Percentiles rank a stretch among this genome's conserved stretches.
Evolutionary conservation across 2,797 vertebrate species (phyloP).

Genomic region (Taenioides sp.): DNA sequence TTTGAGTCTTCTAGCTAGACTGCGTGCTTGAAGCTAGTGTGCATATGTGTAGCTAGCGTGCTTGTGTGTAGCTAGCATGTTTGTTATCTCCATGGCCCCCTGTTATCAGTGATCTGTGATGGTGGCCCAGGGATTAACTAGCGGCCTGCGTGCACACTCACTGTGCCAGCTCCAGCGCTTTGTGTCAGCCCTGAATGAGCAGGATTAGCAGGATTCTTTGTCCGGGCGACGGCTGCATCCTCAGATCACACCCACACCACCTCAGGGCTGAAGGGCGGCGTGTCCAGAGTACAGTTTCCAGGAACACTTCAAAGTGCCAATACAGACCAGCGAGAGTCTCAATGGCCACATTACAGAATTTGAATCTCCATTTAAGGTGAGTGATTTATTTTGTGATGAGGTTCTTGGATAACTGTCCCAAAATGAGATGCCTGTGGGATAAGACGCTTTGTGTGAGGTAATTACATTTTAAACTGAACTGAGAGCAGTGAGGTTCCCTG

Average conservation of each 20-base stretch:
- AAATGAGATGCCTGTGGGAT: background rate
- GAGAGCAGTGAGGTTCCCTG: background rate
- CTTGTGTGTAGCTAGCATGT: slow-evolving; percentile 13
- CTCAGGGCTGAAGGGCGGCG: background rate
- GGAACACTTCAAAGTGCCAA: background rate
- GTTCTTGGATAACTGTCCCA: background rate
- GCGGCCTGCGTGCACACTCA: background rate
- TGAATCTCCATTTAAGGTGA: background rate
- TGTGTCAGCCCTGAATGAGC: slow-evolving; percentile 41
- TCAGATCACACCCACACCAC: background rate
- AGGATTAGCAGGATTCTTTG: slow-evolving; percentile 36
- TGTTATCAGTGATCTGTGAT: slow-evolving; percentile 45
- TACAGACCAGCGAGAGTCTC: background rate
- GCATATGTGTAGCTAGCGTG: slow-evolving; percentile 23
- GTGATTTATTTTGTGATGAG: background rate
- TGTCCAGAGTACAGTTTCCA: background rate
- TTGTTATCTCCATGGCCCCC: slow-evolving; percentile 18
- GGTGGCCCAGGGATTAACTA: background rate
- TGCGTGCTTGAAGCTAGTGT: slow-evolving; percentile 26
- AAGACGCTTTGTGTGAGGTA: background rate
- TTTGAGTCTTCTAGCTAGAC: slow-evolving; percentile 47
- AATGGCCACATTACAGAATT: background rate
- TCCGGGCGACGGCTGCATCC: slow-evolving; percentile 22
- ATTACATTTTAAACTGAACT: background rate
- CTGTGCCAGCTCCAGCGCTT: slow-evolving; percentile 22